These are phyloP conservation scores for Lithodes maja DNA, from an alignment of 2,888 invertebrate genomes.

Conservation along the genomic window DNA sequence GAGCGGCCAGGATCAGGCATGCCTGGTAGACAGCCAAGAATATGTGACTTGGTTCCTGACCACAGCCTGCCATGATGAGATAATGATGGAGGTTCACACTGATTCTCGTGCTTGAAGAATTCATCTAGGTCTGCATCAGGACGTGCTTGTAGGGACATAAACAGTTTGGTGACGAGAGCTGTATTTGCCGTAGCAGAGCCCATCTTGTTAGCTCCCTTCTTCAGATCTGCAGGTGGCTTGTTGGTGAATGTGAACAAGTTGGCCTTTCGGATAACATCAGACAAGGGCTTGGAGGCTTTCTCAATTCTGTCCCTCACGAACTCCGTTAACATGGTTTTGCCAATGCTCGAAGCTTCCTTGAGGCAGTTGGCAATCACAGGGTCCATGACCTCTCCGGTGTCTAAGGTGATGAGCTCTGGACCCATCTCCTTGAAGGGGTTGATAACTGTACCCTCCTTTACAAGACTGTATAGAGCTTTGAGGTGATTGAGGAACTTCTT, in stretches of 20 bases:
- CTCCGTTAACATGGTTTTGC: slow-evolving; percentile 4
- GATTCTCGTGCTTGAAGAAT: slow-evolving; percentile 20
- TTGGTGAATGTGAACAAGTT: slow-evolving; percentile 21
- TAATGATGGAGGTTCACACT: not conserved
- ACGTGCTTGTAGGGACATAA: slow-evolving; percentile 10
- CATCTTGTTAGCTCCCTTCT: slow-evolving; percentile 12
- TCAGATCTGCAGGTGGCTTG: slow-evolving; percentile 11
- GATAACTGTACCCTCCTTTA: not conserved
- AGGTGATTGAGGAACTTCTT: not conserved
- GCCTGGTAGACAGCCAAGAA: slow-evolving; percentile 6
- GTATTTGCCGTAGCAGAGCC: slow-evolving; percentile 10
- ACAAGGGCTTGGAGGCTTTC: slow-evolving; percentile 7
- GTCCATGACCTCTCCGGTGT: not conserved
- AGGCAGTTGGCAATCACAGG: not conserved
- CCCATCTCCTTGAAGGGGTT: not conserved
- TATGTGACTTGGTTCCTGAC: slow-evolving; percentile 6
- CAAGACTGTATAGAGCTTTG: not conserved
- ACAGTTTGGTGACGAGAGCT: slow-evolving; percentile 12
- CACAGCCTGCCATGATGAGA: not conserved
- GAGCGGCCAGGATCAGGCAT: slow-evolving; percentile 23
- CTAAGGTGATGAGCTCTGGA: not conserved
- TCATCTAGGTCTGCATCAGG: slow-evolving; percentile 13
- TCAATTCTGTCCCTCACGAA: not conserved
- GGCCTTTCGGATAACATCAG: not conserved
- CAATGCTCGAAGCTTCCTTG: not conserved